Percentiles rank a stretch among this genome's conserved stretches.
Conservation (phyloP, 2,888 invertebrate genomes). For the Agonopterix alstromeriana region DNA sequence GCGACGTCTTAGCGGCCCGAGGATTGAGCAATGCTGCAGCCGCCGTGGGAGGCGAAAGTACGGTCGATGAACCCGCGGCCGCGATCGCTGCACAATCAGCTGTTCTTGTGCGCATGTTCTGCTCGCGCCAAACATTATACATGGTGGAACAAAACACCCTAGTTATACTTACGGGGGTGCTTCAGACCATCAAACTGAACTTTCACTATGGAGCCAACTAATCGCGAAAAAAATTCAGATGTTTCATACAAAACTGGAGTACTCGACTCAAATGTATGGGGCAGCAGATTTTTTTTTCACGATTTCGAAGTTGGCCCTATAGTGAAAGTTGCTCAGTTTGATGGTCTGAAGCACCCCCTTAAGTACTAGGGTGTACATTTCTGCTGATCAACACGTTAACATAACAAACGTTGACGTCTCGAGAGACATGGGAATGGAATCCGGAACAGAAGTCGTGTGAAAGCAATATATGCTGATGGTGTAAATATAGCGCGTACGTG, state of each 20-base stretch:
- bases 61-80: slow-evolving; percentile 62
- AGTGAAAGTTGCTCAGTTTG: too few relatives aligned
- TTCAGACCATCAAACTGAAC: too few relatives aligned
- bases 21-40: slow-evolving; percentile 53
- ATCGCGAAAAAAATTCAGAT: too few relatives aligned
- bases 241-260: too few relatives aligned
- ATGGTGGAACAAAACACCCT: too few relatives aligned
- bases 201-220: too few relatives aligned
- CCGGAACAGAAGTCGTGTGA: neutral
- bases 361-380: too few relatives aligned
- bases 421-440: slow-evolving; percentile 1
- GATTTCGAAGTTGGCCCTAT: too few relatives aligned
- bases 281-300: too few relatives aligned
- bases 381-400: slow-evolving; percentile 4
- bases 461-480: slow-evolving; percentile 3
- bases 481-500: slow-evolving; percentile 25
- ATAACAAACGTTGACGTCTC: slow-evolving; percentile 5
- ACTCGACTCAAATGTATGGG: too few relatives aligned
- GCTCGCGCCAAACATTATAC: slow-evolving; percentile 33
- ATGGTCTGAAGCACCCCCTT: too few relatives aligned
- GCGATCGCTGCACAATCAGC: slow-evolving; percentile 62
- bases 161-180: too few relatives aligned
- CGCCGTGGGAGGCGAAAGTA: slow-evolving; percentile 71
- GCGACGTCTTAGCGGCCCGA: slow-evolving; percentile 40
- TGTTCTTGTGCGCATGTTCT: slow-evolving; percentile 40